These are phyloP conservation scores for Hyaena hyaena DNA, from an alignment of 2,113 vertebrate species.

Conservation along the genomic window DNA sequence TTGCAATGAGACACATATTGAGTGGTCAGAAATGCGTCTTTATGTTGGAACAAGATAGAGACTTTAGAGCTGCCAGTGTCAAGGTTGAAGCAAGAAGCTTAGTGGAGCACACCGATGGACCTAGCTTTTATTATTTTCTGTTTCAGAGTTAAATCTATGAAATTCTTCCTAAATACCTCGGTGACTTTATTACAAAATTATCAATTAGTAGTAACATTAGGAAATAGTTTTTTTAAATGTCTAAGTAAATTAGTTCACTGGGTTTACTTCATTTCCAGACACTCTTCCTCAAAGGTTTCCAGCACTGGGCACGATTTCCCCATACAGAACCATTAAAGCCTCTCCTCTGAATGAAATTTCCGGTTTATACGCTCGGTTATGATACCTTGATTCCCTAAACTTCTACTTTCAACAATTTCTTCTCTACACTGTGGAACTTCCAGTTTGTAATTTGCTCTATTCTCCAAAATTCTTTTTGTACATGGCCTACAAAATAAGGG, in stretches of 20 bases:
- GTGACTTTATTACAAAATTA: neutral
- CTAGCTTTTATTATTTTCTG: neutral
- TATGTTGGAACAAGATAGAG: neutral
- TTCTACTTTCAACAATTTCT: slow-evolving; percentile 19
- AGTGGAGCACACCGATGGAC: neutral
- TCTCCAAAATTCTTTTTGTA: neutral
- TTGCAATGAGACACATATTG: neutral
- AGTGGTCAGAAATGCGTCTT: neutral
- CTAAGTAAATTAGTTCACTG: slow-evolving; percentile 2
- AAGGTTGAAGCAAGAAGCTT: neutral
- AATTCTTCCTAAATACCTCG: neutral
- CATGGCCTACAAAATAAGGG: neutral
- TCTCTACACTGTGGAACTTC: neutral
- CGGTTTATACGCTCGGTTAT: neutral
- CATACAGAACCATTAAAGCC: neutral
- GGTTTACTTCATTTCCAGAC: neutral
- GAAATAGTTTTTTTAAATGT: neutral
- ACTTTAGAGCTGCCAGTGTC: neutral
- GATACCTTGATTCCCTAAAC: neutral
- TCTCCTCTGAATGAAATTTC: neutral
- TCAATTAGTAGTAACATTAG: neutral
- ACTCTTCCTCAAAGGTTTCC: neutral
- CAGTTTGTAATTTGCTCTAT: neutral
- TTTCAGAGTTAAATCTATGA: neutral
- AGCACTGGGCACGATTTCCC: neutral